Evolutionary conservation across 2,113 vertebrate species (phyloP).

Genomic region (Pedetes capensis): DNA sequence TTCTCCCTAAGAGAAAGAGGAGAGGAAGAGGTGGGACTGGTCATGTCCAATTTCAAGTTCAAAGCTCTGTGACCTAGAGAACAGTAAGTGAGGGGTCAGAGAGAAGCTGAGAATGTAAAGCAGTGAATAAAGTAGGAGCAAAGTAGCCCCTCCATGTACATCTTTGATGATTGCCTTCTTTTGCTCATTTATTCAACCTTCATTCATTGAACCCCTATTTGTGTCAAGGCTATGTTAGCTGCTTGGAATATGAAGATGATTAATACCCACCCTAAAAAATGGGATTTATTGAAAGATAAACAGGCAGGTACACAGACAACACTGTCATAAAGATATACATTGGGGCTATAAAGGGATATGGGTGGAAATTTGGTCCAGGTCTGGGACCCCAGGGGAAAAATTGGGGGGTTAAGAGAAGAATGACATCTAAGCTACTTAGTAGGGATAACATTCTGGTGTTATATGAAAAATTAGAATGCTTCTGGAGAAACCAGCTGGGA

Average conservation of each 20-base stretch:
- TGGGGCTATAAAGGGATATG: rapidly evolving
- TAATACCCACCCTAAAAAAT: not conserved
- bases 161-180: not conserved
- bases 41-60: not conserved
- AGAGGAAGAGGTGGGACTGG: rapidly evolving
- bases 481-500: not conserved
- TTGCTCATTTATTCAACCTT: not conserved
- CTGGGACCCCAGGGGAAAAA: not conserved
- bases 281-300: not conserved
- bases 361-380: not conserved
- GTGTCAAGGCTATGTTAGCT: not conserved
- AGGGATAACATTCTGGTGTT: not conserved
- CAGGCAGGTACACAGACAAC: not conserved
- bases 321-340: rapidly evolving
- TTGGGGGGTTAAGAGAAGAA: not conserved
- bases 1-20: not conserved
- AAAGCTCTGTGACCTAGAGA: not conserved
- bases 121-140: not conserved
- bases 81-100: not conserved
- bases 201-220: not conserved
- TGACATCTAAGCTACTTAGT: not conserved
- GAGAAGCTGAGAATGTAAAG: not conserved
- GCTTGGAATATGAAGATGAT: not conserved
- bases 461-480: not conserved
- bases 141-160: not conserved